Evolutionary conservation across 2,888 invertebrate genomes (phyloP), one percentile per base, ranked within the genome.

Genomic region (Polia nebulosa): DNA sequence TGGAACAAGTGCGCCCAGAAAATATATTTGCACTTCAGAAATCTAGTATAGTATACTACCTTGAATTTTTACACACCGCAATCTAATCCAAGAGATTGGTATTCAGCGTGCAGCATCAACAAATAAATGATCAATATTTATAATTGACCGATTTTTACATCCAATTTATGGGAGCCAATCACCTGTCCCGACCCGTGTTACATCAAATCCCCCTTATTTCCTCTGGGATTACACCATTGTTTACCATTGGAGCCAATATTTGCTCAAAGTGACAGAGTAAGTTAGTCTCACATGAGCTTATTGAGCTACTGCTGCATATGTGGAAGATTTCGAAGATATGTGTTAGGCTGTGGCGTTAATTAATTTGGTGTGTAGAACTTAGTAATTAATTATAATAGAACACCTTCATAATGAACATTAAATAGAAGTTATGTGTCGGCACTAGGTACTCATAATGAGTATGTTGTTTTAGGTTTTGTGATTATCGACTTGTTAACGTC

Each of bases 171-270:
- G 75, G 73, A 82, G 75, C 86, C 86, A 87, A 87, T 89, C 87
- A 87, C 84, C 85, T 87, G 86, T 84, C 84, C 67, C 78, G 65
- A 69, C 79, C 78, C 72, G 47, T 60, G 84, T 83, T 84, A 85
- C 76, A 84, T 85, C 83, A 87, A 88, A 89, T 86, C 87, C 86
- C 44, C 80, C 83, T 90, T 90, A 92, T 92, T 92, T 92, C 92
- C 91, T 89, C 13, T 1, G 91, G 89, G 92, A 89, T 86, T 87
- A 84, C 57, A 72, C 45, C 67, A 72, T 78, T 85, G 85, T 84
- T 82, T 80, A 81, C 81, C 64, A 66, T 45, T 57, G 47, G 36
- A 36, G 49, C 57, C 79, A 82, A 85, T 84, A 72, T 87, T 86
- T 86, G 83, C 58, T 68, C 75, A 73, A 61, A 74, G 56, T 55